Percentiles rank a stretch among this genome's conserved stretches.
phyloP scores from a whole-genome alignment of 2,113 vertebrate species.

The Chionomys nivalis region DNA sequence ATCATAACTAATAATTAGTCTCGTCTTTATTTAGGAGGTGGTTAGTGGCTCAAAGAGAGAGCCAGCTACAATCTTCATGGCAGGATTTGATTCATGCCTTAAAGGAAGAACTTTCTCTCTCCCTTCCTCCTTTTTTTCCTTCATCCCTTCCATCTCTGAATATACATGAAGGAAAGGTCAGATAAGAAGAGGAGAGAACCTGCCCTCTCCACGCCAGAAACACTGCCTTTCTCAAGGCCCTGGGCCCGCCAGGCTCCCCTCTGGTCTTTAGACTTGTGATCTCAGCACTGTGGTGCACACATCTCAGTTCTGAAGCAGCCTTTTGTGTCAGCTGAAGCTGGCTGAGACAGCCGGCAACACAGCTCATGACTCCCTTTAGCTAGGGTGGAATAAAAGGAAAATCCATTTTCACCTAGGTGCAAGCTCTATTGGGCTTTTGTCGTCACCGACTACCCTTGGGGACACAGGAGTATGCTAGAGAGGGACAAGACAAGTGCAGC shows the following conservation, averaged over 20 bases:
- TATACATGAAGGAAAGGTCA: background rate
- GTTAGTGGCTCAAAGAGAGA: background rate
- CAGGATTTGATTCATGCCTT: background rate
- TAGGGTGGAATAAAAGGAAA: constrained; percentile 27
- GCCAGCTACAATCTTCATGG: background rate
- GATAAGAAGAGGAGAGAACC: background rate
- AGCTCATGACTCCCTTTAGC: background rate
- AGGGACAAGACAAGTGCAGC: background rate
- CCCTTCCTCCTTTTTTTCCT: no score
- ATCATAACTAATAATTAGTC: background rate
- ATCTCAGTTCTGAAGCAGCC: background rate
- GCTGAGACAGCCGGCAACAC: background rate
- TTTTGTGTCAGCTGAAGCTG: background rate
- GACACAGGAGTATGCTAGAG: background rate
- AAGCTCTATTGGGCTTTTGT: background rate
- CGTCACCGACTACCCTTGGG: background rate
- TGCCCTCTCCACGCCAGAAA: background rate
- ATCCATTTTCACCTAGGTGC: background rate
- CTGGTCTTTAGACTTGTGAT: background rate
- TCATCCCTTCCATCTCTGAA: background rate
- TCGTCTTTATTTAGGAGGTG: background rate
- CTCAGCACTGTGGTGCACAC: background rate
- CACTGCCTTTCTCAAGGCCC: background rate
- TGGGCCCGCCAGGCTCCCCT: background rate
- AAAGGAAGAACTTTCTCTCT: background rate